Base-by-base conservation (phyloP, 1,140 invertebrate species). In the Eriocheir sinensis region DNA sequence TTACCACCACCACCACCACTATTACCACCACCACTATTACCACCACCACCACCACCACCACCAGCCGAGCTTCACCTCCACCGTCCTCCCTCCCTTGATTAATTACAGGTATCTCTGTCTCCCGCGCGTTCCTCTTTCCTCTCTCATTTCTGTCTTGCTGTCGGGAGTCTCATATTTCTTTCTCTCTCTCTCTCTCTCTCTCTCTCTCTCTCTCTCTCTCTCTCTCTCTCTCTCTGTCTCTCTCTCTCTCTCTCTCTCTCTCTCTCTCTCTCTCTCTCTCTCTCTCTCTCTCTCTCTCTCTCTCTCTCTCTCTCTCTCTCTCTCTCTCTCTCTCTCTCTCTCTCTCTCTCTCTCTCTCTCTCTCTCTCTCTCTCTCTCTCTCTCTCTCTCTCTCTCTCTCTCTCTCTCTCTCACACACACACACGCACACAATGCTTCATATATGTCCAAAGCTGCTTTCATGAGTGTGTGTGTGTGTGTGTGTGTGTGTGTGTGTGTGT, bases 81-180 rank as follows among this genome's bases (percentile, higher is more conserved):
- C 60, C 60, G 27, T 72, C 60, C 60, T 21, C n/a, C n/a, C 60
- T n/a, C 60, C n/a, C 60, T n/a, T 72, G 60, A 72, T 72, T 72
- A 72, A 72, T 72, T 72, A 72, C 60, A n/a, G 60, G 60, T 72
- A 72, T 72, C 60, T 72, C 60, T 72, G 60, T 72, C 60, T 72
- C n/a, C 60, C 21, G 21, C 60, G n/a, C 60, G 60, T 72, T 72
- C 60, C 60, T 72, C 60, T 4, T 72, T n/a, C 60, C 60, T 72
- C 60, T 72, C 60, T 72, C 60, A 72, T 72, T 72, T 72, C 60
- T 72, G 27, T 72, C 60, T 72, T 72, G 60, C 60, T 72, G 60
- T 72, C 60, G n/a, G 60, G 60, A 21, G 60, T 72, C 60, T 36
- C 44, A 44, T 89, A 30, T 53, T 53, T 53, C 88, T 40, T 36